phyloP scores from a whole-genome alignment of 1,140 invertebrate genomes.

The Drosophila tsacasi region DNA sequence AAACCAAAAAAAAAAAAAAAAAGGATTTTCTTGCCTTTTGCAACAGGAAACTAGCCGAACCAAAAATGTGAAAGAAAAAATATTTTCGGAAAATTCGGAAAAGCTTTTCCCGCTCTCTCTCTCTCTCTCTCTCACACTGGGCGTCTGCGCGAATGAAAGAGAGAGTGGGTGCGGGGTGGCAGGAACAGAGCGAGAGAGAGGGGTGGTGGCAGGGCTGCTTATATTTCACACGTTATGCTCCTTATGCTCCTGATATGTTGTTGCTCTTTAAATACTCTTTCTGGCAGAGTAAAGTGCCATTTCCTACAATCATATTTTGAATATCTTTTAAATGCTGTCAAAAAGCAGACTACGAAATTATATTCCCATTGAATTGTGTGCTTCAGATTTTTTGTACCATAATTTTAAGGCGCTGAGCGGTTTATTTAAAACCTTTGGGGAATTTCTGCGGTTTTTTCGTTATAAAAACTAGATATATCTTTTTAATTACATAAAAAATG shows the following conservation, averaged over 20 bases:
- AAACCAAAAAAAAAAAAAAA: not conserved
- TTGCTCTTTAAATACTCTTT: slow-evolving; percentile 10
- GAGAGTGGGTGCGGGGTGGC: not conserved
- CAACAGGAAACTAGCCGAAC: slow-evolving; percentile 17
- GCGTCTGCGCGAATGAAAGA: slow-evolving; percentile 34
- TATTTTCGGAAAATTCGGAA: slow-evolving; percentile 27
- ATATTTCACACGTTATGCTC: slow-evolving; percentile 69
- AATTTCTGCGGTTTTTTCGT: not conserved
- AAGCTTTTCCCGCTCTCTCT: slow-evolving; percentile 27
- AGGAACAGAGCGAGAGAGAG: not conserved
- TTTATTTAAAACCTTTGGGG: not conserved
- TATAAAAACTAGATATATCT: not conserved
- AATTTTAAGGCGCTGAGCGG: not conserved
- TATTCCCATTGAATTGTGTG: no score
- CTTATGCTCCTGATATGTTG: slow-evolving; percentile 32
- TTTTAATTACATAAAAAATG: not conserved
- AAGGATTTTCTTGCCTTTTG: not conserved
- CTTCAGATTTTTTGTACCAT: not conserved
- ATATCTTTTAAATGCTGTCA: not conserved
- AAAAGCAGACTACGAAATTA: not conserved
- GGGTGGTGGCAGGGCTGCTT: slow-evolving; percentile 29
- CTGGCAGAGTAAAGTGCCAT: not conserved
- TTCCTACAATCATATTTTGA: not conserved
- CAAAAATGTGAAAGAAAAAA: not conserved
- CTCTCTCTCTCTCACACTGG: slow-evolving; percentile 16